Base-by-base conservation (phyloP, 2,888 invertebrate genomes). In the Acrobasis suavella region DNA sequence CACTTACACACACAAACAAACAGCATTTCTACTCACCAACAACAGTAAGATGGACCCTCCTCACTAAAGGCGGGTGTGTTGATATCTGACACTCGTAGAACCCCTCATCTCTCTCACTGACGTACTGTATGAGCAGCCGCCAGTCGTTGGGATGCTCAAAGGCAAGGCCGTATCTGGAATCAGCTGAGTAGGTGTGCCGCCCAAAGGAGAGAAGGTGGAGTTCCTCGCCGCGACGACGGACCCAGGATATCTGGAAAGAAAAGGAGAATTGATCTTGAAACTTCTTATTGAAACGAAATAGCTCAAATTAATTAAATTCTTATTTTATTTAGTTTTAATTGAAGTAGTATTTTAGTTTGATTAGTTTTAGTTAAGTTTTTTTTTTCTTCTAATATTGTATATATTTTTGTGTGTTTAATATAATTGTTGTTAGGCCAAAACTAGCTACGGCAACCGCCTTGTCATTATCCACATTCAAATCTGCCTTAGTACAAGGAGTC, bases 41-140 rank as follows among this genome's bases (percentile, higher is more conserved):
- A 72, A 96, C 96, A 72, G 93, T 92, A 65, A 96, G 93, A 81
- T 94, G 93, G 58, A 96, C 95, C 77, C 95, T 93, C 73, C 95
- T 91, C 68, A 96, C 95, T 64, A 95, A 85, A 10, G 96, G 96
- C 9, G 96, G 96, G 83, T 96, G 96, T 16, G 95, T 94, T n/a
- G 95, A 96, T 69, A 96, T 95, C 89, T 96, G 96, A 74, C 96
- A 96, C 84, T 96, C 96, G 85, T 96, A 96, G 73, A 93, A 94
- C n/a, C 96, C 96, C 68, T 95, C 95, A 78, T 96, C 96, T 62
- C 95, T 91, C 78, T 96, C 95, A 64, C 95, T 95, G 68, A 96
- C 95, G 79, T 95, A 95, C 81, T 95, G 94, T 62, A 96, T 94
- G 67, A 94, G 93, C 64, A 96, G 92, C 68, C 95, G 94, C 96